These are phyloP conservation scores for Kobus ellipsiprymnus DNA, from an alignment of 2,113 vertebrate genomes.

Conservation along the genomic window DNA sequence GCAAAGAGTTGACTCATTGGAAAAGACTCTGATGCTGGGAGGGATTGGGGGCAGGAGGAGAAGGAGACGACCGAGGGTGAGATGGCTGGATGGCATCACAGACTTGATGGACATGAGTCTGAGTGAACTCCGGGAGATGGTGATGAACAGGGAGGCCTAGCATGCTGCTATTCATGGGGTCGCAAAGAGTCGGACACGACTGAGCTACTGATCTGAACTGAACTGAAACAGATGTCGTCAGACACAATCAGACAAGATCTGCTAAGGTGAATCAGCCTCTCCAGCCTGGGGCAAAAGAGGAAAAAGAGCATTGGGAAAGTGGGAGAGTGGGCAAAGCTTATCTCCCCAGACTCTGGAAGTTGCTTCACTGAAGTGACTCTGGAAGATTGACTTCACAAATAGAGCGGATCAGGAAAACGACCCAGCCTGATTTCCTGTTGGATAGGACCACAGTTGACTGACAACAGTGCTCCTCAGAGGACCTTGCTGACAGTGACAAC, in stretches of 20 bases:
- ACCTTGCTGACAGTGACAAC: rapidly evolving
- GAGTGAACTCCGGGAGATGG: no score
- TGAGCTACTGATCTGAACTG: no score
- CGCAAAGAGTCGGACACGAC: no score
- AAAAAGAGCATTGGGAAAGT: not conserved
- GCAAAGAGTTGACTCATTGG: no score
- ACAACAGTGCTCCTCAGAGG: rapidly evolving
- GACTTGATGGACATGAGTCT: no score
- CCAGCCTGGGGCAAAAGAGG: not conserved
- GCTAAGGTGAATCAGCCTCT: not conserved
- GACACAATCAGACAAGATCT: not conserved
- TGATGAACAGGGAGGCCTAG: no score
- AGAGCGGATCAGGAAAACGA: not conserved
- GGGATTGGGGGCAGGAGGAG: no score
- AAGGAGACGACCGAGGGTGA: no score
- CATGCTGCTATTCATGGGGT: no score
- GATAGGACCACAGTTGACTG: rapidly evolving
- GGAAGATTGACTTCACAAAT: not conserved
- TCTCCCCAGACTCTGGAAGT: not conserved
- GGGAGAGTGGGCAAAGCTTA: not conserved
- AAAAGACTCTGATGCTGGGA: no score
- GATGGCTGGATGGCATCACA: no score
- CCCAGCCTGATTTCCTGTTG: not conserved
- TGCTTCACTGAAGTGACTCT: not conserved
- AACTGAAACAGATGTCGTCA: not conserved